phyloP scores from a whole-genome alignment of 1,140 invertebrate species.

The Apis mellifera region DNA sequence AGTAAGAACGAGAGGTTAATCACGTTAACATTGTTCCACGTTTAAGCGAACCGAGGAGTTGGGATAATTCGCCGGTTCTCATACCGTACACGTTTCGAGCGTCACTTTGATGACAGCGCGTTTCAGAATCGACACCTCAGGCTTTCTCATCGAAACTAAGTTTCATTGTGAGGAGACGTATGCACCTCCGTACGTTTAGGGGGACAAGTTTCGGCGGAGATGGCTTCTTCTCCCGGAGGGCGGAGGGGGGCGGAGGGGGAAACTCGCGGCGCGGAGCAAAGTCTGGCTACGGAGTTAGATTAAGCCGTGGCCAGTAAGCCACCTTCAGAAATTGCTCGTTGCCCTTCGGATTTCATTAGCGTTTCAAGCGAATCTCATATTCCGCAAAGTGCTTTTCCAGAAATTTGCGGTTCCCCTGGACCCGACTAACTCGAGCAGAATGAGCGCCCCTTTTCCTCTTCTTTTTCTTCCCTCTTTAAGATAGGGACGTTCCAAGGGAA shows the following conservation, averaged over 20 bases:
- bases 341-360: slow-evolving; percentile 79
- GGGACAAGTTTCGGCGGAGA: slow-evolving; percentile 73
- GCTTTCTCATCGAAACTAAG: slow-evolving; percentile 75
- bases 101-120: slow-evolving; percentile 43
- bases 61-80: slow-evolving; percentile 23
- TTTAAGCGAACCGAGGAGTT: neutral
- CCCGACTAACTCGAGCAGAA: slow-evolving; percentile 53
- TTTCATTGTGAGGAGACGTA: slow-evolving; percentile 78
- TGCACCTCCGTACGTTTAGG: slow-evolving; percentile 71
- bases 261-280: slow-evolving; percentile 75
- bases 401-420: slow-evolving; percentile 61
- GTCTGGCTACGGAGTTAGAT: slow-evolving; percentile 77
- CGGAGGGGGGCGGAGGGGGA: slow-evolving; percentile 41
- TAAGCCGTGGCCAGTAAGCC: slow-evolving; percentile 78
- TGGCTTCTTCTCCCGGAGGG: slow-evolving; percentile 68
- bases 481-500: neutral
- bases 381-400: slow-evolving; percentile 73
- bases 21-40: neutral
- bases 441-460: slow-evolving; percentile 42
- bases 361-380: slow-evolving; percentile 75
- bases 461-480: neutral
- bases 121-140: slow-evolving; percentile 67
- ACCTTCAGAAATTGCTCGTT: slow-evolving; percentile 79
- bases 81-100: slow-evolving; percentile 26
- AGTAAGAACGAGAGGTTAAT: neutral